A percentile compares a stretch with the other conserved stretches of the same genome.
phyloP scores from a whole-genome alignment of 2,888 invertebrate species.

The Rhaphigaster nebulosa region DNA sequence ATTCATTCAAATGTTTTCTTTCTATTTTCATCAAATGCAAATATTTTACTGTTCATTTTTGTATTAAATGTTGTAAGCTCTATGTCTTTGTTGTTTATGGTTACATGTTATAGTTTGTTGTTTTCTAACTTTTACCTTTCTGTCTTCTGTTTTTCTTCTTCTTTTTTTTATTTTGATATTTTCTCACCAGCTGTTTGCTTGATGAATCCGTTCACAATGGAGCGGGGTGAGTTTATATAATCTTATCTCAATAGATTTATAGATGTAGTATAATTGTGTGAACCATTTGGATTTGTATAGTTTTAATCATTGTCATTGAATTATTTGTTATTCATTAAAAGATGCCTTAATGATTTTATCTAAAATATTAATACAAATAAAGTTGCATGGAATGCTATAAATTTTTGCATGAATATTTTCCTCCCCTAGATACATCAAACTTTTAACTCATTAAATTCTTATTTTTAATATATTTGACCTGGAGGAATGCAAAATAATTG shows the following conservation, averaged over 20 bases:
- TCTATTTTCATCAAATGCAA: neutral
- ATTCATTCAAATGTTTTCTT: constrained; percentile 16
- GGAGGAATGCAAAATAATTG: neutral
- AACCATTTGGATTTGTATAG: constrained; percentile 9
- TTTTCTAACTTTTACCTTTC: constrained; percentile 69
- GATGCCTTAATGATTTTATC: neutral
- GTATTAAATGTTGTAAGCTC: constrained; percentile 52
- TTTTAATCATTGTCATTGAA: neutral
- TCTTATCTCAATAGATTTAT: constrained; percentile 46
- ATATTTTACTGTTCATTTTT: constrained; percentile 30
- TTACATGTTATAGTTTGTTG: constrained; percentile 54
- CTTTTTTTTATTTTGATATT: constrained; percentile 65
- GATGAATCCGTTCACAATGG: constrained; percentile 73
- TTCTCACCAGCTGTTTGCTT: constrained; percentile 81
- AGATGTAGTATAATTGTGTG: constrained; percentile 38
- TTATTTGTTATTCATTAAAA: neutral
- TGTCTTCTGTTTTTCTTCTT: constrained; percentile 69
- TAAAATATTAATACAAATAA: constrained; percentile 5
- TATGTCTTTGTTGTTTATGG: constrained; percentile 52
- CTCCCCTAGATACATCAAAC: neutral
- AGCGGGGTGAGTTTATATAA: constrained; percentile 62
- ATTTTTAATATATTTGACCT: neutral
- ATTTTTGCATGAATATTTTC: constrained; percentile 40
- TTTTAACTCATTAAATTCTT: neutral
- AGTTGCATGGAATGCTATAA: neutral